Percentiles rank a stretch among this genome's conserved stretches.
These are phyloP conservation scores for Bubalus kerabau DNA, from an alignment of 2,113 vertebrate genomes.

Conservation along the genomic window DNA sequence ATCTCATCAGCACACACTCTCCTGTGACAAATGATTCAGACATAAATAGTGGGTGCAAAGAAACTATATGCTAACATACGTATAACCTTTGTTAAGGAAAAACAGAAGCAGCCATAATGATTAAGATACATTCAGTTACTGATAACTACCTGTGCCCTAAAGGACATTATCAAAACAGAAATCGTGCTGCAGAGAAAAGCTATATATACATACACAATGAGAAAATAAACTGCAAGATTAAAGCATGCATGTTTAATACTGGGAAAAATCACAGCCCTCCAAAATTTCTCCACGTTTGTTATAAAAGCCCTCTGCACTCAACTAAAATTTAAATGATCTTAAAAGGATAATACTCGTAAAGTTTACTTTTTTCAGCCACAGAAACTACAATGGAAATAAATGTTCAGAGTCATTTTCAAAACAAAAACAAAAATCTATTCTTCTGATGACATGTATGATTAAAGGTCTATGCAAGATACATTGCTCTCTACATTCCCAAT, in stretches of 20 bases:
- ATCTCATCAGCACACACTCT: conserved; percentile 77
- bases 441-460: conserved; percentile 88
- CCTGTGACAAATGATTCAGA: conserved; percentile 83
- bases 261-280: conserved; percentile 84
- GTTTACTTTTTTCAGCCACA: conserved; percentile 83
- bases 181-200: conserved; percentile 85
- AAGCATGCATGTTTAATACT: conserved; percentile 84
- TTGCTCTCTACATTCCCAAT: conserved; percentile 80
- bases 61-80: conserved; percentile 82
- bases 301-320: conserved; percentile 85
- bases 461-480: conserved; percentile 82
- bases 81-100: conserved; percentile 81
- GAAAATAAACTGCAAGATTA: conserved; percentile 82
- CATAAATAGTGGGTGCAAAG: conserved; percentile 85
- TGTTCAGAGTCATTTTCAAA: conserved; percentile 83
- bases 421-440: conserved; percentile 77
- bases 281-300: conserved; percentile 78
- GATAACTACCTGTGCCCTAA: conserved; percentile 80
- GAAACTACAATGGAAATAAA: conserved; percentile 83
- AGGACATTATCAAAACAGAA: conserved; percentile 78
- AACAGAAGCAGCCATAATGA: conserved; percentile 84
- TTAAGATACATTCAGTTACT: conserved; percentile 87
- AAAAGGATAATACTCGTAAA: conserved; percentile 84
- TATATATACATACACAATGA: conserved; percentile 80
- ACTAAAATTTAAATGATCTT: conserved; percentile 85